Evolutionary conservation across 2,113 vertebrate genomes (phyloP).

Genomic region (Solea solea): DNA sequence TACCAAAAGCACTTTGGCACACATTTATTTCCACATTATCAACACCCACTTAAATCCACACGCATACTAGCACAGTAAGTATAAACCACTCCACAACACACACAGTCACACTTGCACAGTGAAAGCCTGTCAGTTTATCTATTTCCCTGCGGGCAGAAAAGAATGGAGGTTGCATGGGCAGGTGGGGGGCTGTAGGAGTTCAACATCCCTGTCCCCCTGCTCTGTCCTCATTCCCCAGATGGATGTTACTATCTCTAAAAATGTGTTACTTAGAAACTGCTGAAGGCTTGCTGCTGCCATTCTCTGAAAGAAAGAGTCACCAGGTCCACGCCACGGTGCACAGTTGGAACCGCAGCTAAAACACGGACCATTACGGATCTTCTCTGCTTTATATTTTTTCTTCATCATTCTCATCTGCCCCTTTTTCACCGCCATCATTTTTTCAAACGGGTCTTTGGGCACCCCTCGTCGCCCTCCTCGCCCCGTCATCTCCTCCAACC

Average conservation of each 20-base stretch:
- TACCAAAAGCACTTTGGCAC: slow-evolving; percentile 31
- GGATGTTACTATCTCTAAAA: slow-evolving; percentile 76
- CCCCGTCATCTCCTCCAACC: slow-evolving; percentile 62
- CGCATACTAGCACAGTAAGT: slow-evolving; percentile 56
- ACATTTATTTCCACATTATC: slow-evolving; percentile 44
- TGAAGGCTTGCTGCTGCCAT: slow-evolving; percentile 63
- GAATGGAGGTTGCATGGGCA: slow-evolving; percentile 71
- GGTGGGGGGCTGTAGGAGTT: slow-evolving; percentile 70
- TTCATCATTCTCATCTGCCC: slow-evolving; percentile 36
- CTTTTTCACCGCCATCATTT: slow-evolving; percentile 69
- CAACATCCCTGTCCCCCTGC: slow-evolving; percentile 26
- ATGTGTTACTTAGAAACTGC: slow-evolving; percentile 75
- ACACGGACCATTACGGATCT: slow-evolving; percentile 33
- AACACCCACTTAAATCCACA: slow-evolving; percentile 58
- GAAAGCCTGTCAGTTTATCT: slow-evolving; percentile 41
- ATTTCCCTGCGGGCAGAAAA: slow-evolving; percentile 34
- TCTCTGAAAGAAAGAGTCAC: slow-evolving; percentile 63
- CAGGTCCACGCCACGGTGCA: slow-evolving; percentile 39
- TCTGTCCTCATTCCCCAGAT: slow-evolving; percentile 51
- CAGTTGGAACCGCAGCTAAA: slow-evolving; percentile 73
- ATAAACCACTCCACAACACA: slow-evolving; percentile 47
- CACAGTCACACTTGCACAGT: slow-evolving; percentile 27
- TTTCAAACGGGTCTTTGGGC: slow-evolving; percentile 76
- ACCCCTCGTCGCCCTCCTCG: slow-evolving; percentile 71
- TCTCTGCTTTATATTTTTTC: slow-evolving; percentile 24